Conservation (phyloP, 2,797 vertebrate genomes). For the Scleropages formosus region DNA sequence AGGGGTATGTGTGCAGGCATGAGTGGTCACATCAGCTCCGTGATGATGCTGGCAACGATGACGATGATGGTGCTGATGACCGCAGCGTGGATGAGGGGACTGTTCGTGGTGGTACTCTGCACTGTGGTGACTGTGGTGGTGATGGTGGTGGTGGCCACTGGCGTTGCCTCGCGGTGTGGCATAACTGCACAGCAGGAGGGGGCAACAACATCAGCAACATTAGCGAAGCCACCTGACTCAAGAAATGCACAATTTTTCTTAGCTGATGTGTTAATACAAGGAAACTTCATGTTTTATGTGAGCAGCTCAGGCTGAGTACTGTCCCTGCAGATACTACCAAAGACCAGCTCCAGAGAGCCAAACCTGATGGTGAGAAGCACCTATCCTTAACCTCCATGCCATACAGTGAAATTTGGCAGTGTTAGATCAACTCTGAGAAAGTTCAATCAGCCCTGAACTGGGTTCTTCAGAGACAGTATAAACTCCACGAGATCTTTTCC, state of each 20-base stretch:
- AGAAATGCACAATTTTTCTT: too few species aligned
- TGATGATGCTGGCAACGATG: conserved; percentile 47
- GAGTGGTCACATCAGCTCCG: conserved; percentile 27
- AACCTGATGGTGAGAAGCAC: too few species aligned
- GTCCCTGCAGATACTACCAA: too few species aligned
- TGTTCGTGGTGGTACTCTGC: conserved; percentile 35
- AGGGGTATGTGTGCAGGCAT: conserved; percentile 4
- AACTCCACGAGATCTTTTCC: background rate
- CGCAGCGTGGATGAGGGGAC: conserved; percentile 32
- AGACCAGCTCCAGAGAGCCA: too few species aligned
- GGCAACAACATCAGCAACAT: background rate
- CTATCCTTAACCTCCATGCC: too few species aligned
- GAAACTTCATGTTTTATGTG: too few species aligned
- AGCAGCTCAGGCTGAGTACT: too few species aligned
- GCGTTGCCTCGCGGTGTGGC: conserved; percentile 54
- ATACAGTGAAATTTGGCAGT: too few species aligned
- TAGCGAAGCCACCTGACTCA: background rate
- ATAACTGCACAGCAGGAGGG: conserved; percentile 30
- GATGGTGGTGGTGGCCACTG: conserved; percentile 40
- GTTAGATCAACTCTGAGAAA: too few species aligned
- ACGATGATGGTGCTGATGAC: conserved; percentile 44
- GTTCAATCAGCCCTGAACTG: too few species aligned
- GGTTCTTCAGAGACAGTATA: too few species aligned
- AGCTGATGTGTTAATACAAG: too few species aligned
- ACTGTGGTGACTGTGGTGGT: conserved; percentile 38